Base-by-base conservation (phyloP, 2,797 vertebrate genomes). In the Alcedo quadribrachys region DNA sequence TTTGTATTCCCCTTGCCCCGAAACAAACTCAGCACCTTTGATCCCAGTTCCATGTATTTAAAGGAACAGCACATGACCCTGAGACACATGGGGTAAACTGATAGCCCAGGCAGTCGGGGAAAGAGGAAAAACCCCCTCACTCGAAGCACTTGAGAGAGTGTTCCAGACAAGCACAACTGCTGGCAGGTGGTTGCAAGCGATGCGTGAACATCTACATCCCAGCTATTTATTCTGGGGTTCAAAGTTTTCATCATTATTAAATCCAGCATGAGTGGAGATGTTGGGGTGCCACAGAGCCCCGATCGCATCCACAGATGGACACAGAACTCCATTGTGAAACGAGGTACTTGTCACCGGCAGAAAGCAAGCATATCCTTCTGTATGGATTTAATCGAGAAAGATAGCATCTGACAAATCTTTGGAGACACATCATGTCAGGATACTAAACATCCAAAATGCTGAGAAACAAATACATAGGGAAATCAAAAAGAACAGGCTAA, bases 381-480 rank as follows among this genome's bases (percentile, higher is more conserved):
- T 66, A 84, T 71, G 67, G 91, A 62, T 86, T 96, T 92, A 91
- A 83, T 83, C 66, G 88, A 87, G 91, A 58, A 63, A 90, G 95
- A 89, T 82, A 96, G 92, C 94, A 96, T 95, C 93, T 94, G 66
- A 89, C 78, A 94, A 73, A 95, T 87, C 92, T 95, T 96, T 77
- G 63, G 88, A 92, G 94, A 90, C 93, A 68, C 69, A 73, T 77
- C 92, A 70, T 94, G 87, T 81, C n/a, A 95, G 87, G 94, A 87
- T 83, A 78, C 75, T 87, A 96, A 91, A 82, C 89, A 66, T 68
- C 85, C 90, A 75, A 93, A 89, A 77, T 94, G 66, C 92, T 93
- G 86, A 93, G 87, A 97, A 96, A 94, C 78, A 96, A 94, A 95
- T 96, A 92, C 94, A 75, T 90, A 78, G 94, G 92, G 96, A 96